Conservation (phyloP, 2,113 vertebrate genomes). For the Leucosticte australis region DNA sequence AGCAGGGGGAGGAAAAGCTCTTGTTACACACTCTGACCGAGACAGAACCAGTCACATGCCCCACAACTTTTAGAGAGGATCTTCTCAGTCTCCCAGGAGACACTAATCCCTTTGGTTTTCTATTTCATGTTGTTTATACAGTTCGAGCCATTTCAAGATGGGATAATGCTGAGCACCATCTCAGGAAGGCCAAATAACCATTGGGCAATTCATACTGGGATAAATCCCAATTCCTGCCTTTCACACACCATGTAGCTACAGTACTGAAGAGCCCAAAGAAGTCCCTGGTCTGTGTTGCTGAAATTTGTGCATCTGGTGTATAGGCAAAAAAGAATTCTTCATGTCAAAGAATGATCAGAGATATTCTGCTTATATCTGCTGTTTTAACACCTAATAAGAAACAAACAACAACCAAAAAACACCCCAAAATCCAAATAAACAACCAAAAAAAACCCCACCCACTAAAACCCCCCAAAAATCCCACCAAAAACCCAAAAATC, state of each 20-base stretch:
- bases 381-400: background rate
- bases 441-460: background rate
- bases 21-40: background rate
- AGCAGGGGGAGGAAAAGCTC: slow-evolving; percentile 45
- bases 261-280: background rate
- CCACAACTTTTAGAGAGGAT: background rate
- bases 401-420: background rate
- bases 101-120: slow-evolving; percentile 25
- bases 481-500: background rate
- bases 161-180: background rate
- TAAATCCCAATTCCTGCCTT: background rate
- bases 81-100: background rate
- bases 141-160: background rate
- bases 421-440: too few species aligned
- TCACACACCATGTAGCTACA: background rate
- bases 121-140: slow-evolving; percentile 40
- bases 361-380: background rate
- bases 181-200: background rate
- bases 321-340: background rate
- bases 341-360: background rate
- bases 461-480: background rate
- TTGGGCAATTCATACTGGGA: background rate
- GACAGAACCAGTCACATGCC: slow-evolving; percentile 20
- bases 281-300: background rate
- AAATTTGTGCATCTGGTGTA: background rate